Evolutionary conservation across 2,888 invertebrate species (phyloP).

Genomic region (Caenorhabditis sp.): DNA sequence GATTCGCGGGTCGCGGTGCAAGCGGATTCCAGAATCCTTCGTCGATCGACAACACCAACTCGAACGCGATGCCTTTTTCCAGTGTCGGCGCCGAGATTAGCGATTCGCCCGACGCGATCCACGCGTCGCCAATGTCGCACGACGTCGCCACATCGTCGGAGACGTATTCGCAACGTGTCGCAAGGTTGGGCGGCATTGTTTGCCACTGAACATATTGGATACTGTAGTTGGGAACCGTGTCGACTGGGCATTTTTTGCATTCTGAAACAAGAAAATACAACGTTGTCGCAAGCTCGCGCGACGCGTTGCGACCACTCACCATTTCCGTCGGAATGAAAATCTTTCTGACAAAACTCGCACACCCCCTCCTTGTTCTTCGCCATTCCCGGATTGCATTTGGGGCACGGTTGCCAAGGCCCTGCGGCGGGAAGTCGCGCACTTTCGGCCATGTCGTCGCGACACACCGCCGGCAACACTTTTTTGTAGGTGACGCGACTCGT

Average conservation of each 20-base stretch:
- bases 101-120: constrained; percentile 74
- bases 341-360: constrained; percentile 74
- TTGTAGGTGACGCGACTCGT: constrained; percentile 72
- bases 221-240: constrained; percentile 75
- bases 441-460: constrained; percentile 72
- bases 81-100: constrained; percentile 74
- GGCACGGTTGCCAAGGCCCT: constrained; percentile 71
- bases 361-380: constrained; percentile 70
- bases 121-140: constrained; percentile 71
- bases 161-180: constrained; percentile 73
- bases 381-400: constrained; percentile 76
- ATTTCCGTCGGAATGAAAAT: constrained; percentile 73
- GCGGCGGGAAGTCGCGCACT: constrained; percentile 66
- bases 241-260: constrained; percentile 73
- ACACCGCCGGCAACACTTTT: constrained; percentile 75
- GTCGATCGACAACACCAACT: constrained; percentile 73
- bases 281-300: too few relatives aligned
- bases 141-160: constrained; percentile 62
- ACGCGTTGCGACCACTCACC: too few relatives aligned
- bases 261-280: too few relatives aligned
- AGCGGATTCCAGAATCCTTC: constrained; percentile 71
- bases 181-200: constrained; percentile 73
- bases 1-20: constrained; percentile 36
- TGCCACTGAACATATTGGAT: constrained; percentile 74
- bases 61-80: constrained; percentile 73